Evolutionary conservation across 1,140 invertebrate genomes (phyloP), one percentile per base, ranked within the genome.

Genomic region (Bombus superbus): DNA sequence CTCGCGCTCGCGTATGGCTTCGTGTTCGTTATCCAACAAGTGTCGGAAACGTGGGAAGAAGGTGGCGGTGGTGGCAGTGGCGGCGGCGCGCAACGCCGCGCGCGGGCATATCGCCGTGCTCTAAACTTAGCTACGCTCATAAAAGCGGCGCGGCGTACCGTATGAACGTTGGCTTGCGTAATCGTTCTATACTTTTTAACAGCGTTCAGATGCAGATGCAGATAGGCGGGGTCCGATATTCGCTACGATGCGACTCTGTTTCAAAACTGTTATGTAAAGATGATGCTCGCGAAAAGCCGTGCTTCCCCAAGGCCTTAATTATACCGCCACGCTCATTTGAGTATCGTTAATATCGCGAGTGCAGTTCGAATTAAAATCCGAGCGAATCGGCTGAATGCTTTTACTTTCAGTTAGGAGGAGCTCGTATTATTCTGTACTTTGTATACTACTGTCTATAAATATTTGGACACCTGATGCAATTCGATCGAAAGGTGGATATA

Each of bases 41-140:
- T 92, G 91, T 88, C 88, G 88, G 66, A 69, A 80, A 81, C 64
- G 69, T 69, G 89, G 59, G 79, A 84, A 84, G 86, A 83, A 78
- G 85, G 73, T 69, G 69, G 57, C 68, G 72, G 73, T 53, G 42
- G 53, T 25, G 73, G 47, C 35, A 53, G 38, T 3, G 25, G 25
- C 3, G 71, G 57, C 53, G 59, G 59, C 59, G 76, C 81, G 73
- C 75, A 90, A 88, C 83, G 81, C 42, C 47, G 83, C 81, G 66
- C 53, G 47, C 76, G 69, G 72, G 80, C 81, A 77, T 81, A 89
- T 90, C 86, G 83, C 59, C 47, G 83, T 81, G 79, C 86, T 92
- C 92, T 93, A 93, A 93, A 93, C 91, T 93, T 92, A 92, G 90
- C 90, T 81, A 77, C 47, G 72, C 83, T 91, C 88, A 89, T 90